These are phyloP conservation scores for Oncorhynchus mykiss DNA, from an alignment of 2,113 vertebrate genomes.

Conservation along the genomic window DNA sequence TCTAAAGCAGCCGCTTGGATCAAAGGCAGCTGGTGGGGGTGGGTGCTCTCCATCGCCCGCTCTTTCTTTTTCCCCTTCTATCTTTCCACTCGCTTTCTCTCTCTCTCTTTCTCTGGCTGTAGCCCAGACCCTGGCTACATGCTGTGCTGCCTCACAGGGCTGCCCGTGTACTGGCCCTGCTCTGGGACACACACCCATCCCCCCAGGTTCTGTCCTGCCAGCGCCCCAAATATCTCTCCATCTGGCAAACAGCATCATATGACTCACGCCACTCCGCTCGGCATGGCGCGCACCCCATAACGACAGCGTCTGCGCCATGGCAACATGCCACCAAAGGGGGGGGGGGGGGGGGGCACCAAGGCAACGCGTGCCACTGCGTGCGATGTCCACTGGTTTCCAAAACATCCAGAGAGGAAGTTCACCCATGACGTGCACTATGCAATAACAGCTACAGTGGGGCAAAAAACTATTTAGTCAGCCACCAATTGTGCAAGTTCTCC, in stretches of 20 bases:
- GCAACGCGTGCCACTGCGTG: conserved; percentile 79
- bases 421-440: not conserved
- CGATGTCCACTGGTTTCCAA: conserved; percentile 3
- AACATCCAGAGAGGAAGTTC: not conserved
- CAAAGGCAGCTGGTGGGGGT: conserved; percentile 16
- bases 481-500: no score
- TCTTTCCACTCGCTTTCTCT: not conserved
- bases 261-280: conserved; percentile 64
- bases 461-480: no score
- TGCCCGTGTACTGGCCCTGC: conserved; percentile 38
- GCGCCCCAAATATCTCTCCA: conserved; percentile 48
- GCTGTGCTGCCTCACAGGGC: conserved; percentile 19
- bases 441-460: no score
- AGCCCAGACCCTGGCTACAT: not conserved
- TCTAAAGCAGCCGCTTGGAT: conserved; percentile 15
- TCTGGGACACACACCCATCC: conserved; percentile 15
- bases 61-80: not conserved
- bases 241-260: conserved; percentile 66
- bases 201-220: conserved; percentile 30
- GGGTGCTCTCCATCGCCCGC: not conserved
- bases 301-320: conserved; percentile 61
- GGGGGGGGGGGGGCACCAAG: conserved; percentile 64
- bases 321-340: conserved; percentile 53
- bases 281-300: conserved; percentile 71
- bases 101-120: conserved; percentile 7